These are phyloP conservation scores for Poecilia picta DNA, from an alignment of 2,797 vertebrate species.

Conservation along the genomic window DNA sequence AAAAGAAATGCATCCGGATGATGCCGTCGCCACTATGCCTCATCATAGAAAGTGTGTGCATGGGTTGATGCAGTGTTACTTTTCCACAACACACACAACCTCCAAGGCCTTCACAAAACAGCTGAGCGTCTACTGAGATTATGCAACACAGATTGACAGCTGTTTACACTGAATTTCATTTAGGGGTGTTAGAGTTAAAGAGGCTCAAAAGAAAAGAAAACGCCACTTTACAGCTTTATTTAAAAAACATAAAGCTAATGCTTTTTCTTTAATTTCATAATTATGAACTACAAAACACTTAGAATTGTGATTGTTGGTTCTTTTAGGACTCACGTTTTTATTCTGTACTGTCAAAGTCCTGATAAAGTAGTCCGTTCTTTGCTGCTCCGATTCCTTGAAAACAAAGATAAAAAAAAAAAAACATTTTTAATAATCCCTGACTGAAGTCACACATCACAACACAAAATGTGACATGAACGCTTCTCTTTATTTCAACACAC, in stretches of 20 bases:
- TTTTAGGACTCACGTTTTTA: slow-evolving; percentile 86
- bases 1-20: background rate
- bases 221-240: background rate
- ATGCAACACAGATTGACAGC: background rate
- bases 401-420: slow-evolving; percentile 9
- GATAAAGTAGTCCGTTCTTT: slow-evolving; percentile 93
- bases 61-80: background rate
- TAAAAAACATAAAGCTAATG: background rate
- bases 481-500: slow-evolving; percentile 5
- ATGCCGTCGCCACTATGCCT: background rate
- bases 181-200: background rate
- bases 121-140: background rate
- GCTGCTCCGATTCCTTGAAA: slow-evolving; percentile 92
- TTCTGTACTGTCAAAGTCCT: slow-evolving; percentile 89
- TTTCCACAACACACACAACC: background rate
- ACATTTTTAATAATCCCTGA: slow-evolving; percentile 21
- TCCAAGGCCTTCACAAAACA: background rate
- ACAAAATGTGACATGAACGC: slow-evolving; percentile 46
- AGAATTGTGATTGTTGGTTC: background rate
- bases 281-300: background rate
- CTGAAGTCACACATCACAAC: slow-evolving; percentile 8
- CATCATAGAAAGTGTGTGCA: background rate
- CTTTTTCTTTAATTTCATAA: background rate
- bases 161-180: background rate
- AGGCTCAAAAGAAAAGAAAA: background rate